Evolutionary conservation across 2,888 invertebrate species (phyloP).

Genomic region (Rosalia funebris): DNA sequence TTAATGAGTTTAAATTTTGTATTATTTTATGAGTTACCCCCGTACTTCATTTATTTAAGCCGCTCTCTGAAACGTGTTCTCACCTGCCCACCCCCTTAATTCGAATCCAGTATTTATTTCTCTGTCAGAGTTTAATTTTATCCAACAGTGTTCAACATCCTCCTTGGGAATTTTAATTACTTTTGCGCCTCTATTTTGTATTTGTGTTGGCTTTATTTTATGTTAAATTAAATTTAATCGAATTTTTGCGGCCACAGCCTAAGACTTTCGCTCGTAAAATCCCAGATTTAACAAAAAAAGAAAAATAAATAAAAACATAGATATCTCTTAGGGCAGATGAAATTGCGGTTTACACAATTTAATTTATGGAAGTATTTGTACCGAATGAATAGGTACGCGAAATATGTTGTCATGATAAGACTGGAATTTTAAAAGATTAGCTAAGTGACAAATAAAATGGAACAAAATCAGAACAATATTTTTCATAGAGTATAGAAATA

Average conservation of each 20-base stretch:
- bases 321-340: no score
- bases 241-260: conserved; percentile 47
- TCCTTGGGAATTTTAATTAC: conserved; percentile 62
- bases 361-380: no score
- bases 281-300: conserved; percentile 9
- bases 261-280: conserved; percentile 5
- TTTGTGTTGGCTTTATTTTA: conserved; percentile 56
- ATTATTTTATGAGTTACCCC: conserved; percentile 1
- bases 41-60: conserved; percentile 18
- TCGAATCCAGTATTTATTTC: conserved; percentile 61
- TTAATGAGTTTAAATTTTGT: conserved; percentile 4
- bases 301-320: no score
- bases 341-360: no score
- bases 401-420: no score
- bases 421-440: no score
- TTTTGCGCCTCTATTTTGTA: conserved; percentile 58
- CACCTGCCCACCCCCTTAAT: conserved; percentile 50
- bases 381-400: no score
- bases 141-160: conserved; percentile 58
- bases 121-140: conserved; percentile 59
- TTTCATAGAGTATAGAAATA: no score
- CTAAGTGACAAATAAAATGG: no score
- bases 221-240: conserved; percentile 50
- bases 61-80: conserved; percentile 27
- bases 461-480: no score